These are phyloP conservation scores for Scaptomyza montana DNA, from an alignment of 1,140 invertebrate species.

Conservation along the genomic window DNA sequence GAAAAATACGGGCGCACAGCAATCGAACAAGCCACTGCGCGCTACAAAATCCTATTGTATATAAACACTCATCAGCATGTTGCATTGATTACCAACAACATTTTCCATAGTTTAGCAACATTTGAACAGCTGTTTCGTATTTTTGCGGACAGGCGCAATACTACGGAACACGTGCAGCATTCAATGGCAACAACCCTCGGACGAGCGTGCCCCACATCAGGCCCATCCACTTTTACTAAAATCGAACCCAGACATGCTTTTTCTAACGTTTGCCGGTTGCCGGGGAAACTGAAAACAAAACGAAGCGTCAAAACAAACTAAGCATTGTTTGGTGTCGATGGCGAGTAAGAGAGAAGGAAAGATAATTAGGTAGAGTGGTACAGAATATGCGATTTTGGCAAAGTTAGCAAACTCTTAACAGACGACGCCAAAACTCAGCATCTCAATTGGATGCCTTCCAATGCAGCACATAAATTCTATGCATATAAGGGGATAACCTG, in stretches of 20 bases:
- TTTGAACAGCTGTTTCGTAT: slow-evolving; percentile 47
- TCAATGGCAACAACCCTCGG: slow-evolving; percentile 8
- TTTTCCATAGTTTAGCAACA: slow-evolving; percentile 25
- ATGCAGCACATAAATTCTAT: too few relatives aligned
- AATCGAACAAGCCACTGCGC: too few relatives aligned
- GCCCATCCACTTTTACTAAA: slow-evolving; percentile 5
- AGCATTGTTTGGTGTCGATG: slow-evolving; percentile 58
- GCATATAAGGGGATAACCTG: too few relatives aligned
- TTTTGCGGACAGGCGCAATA: slow-evolving; percentile 65
- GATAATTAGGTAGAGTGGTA: neutral
- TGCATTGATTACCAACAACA: slow-evolving; percentile 12
- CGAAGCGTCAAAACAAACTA: slow-evolving; percentile 70
- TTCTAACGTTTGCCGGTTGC: slow-evolving; percentile 66
- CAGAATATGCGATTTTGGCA: slow-evolving; percentile 5
- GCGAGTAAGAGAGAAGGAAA: neutral
- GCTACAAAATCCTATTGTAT: too few relatives aligned
- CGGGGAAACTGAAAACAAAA: slow-evolving; percentile 51
- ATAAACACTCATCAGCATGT: neutral
- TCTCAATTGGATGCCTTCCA: too few relatives aligned
- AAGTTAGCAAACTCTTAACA: neutral
- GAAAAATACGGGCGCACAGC: too few relatives aligned
- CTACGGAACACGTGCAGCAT: slow-evolving; percentile 33
- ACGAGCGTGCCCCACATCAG: slow-evolving; percentile 1
- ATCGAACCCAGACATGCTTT: slow-evolving; percentile 59
- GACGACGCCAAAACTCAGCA: neutral